A percentile compares a stretch with the other conserved stretches of the same genome.
Evolutionary conservation across 2,113 vertebrate species (phyloP).

Genomic region (Tangachromis dhanisi): DNA sequence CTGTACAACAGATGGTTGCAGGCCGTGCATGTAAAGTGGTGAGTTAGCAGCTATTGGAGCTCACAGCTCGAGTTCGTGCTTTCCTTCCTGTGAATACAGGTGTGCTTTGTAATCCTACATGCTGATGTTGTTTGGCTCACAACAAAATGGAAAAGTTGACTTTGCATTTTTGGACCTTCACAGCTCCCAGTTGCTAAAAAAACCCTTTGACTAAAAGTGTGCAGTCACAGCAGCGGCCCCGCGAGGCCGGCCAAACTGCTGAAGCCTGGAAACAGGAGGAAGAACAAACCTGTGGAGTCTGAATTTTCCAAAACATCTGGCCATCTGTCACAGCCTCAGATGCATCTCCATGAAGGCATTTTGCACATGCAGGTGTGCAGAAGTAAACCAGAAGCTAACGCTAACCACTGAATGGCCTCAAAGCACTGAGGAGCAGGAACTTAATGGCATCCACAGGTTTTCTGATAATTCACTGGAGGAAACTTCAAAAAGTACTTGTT

Average conservation of each 20-base stretch:
- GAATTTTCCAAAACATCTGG: neutral
- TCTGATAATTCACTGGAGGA: neutral
- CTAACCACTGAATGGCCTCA: neutral
- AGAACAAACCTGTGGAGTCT: neutral
- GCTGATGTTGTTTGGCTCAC: neutral
- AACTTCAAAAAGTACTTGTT: neutral
- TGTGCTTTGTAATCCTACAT: neutral
- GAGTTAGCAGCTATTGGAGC: neutral
- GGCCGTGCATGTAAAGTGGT: neutral
- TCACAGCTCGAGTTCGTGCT: neutral
- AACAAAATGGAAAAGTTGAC: slow-evolving; percentile 14
- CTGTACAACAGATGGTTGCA: slow-evolving; percentile 12
- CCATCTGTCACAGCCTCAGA: neutral
- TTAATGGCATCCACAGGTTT: neutral
- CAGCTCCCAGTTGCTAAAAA: neutral
- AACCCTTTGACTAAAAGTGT: neutral
- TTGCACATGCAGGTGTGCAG: neutral
- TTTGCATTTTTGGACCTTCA: neutral
- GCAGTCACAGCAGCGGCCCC: neutral
- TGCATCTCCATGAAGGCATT: neutral
- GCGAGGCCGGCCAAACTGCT: neutral
- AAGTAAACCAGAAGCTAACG: neutral
- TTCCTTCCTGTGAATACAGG: slow-evolving; percentile 28
- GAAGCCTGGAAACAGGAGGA: neutral
- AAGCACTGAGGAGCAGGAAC: neutral